Conservation (phyloP, 2,797 vertebrate species). For the Acanthurus lineatus region DNA sequence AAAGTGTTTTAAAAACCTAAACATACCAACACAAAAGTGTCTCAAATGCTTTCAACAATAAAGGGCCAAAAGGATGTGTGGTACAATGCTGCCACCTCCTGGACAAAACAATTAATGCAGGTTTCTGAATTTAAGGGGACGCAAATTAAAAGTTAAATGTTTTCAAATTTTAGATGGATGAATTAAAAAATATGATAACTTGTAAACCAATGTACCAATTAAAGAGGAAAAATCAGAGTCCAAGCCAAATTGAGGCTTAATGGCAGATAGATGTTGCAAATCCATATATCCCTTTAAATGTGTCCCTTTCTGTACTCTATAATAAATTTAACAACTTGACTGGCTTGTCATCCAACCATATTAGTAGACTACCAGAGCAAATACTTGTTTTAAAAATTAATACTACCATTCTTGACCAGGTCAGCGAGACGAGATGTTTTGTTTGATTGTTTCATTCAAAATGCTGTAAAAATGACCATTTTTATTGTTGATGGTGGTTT, state of each 20-base stretch:
- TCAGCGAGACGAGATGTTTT: too few relatives aligned
- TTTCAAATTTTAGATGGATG: neutral
- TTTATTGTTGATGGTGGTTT: too few relatives aligned
- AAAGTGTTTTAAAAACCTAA: neutral
- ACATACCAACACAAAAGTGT: constrained; percentile 10
- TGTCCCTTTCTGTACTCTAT: too few relatives aligned
- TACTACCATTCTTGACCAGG: too few relatives aligned
- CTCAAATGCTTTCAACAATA: neutral
- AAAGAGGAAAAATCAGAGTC: neutral
- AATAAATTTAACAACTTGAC: too few relatives aligned
- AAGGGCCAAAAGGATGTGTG: neutral
- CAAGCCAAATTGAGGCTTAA: neutral
- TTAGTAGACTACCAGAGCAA: too few relatives aligned
- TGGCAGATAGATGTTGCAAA: neutral
- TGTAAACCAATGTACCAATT: neutral
- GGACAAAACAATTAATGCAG: constrained; percentile 43
- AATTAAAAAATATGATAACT: neutral
- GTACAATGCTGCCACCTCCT: constrained; percentile 74
- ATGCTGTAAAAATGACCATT: too few relatives aligned
- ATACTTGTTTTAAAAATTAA: too few relatives aligned
- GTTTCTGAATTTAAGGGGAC: neutral
- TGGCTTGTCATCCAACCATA: too few relatives aligned
- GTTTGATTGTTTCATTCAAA: too few relatives aligned
- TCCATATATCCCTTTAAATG: neutral
- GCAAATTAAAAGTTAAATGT: fast-evolving